phyloP scores from a whole-genome alignment of 2,113 vertebrate species.

The Sceloporus undulatus region DNA sequence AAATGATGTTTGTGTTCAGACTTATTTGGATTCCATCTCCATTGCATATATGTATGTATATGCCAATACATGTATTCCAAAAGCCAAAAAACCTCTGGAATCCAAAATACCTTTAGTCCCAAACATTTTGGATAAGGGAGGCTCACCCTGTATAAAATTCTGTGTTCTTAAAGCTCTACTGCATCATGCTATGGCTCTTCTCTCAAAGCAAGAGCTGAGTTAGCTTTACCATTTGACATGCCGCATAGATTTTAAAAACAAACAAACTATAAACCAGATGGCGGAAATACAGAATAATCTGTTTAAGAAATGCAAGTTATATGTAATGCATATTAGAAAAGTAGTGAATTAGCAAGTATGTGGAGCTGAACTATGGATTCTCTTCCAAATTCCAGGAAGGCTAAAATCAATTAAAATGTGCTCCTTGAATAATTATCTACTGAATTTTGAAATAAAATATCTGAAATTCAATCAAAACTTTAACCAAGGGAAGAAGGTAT shows the following conservation, averaged over 20 bases:
- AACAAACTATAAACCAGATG: constrained; percentile 82
- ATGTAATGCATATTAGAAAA: constrained; percentile 67
- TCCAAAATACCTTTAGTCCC: too few species aligned
- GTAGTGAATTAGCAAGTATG: constrained; percentile 70
- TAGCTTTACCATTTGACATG: constrained; percentile 69
- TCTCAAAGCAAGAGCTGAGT: constrained; percentile 59
- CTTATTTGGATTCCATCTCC: too few species aligned
- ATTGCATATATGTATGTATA: too few species aligned
- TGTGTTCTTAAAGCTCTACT: constrained; percentile 50
- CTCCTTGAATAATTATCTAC: constrained; percentile 13
- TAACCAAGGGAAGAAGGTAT: not conserved
- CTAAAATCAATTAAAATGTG: not conserved
- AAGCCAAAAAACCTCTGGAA: too few species aligned
- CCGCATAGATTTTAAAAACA: constrained; percentile 61
- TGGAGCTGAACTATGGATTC: constrained; percentile 63
- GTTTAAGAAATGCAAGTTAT: constrained; percentile 75
- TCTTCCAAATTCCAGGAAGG: not conserved
- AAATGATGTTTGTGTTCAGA: too few species aligned
- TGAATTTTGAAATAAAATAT: not conserved
- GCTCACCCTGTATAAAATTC: not conserved
- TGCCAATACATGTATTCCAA: too few species aligned
- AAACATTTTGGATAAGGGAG: too few species aligned
- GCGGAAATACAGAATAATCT: constrained; percentile 78
- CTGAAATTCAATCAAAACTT: not conserved
- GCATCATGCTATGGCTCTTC: constrained; percentile 53